Conservation (phyloP, 2,888 invertebrate species). For the Strigamia transsilvanica region DNA sequence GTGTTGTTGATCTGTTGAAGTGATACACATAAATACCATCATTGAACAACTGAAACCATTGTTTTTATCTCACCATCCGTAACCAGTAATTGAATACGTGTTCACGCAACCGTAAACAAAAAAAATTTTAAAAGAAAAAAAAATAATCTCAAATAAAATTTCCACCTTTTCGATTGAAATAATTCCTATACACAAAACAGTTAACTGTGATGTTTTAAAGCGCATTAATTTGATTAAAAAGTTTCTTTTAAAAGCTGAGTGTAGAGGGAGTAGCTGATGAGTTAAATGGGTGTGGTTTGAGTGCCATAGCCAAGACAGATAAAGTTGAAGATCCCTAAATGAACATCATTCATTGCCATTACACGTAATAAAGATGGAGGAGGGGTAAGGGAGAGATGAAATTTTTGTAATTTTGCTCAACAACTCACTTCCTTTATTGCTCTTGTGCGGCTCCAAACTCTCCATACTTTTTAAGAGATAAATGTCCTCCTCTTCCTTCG, state of each 20-base stretch:
- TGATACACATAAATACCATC: neutral
- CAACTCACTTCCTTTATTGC: constrained; percentile 57
- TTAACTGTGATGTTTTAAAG: neutral
- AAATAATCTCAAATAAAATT: no score
- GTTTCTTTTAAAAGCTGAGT: neutral
- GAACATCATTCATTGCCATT: neutral
- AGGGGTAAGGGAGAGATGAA: neutral
- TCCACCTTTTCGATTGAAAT: neutral
- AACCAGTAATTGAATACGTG: constrained; percentile 12
- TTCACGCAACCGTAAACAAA: neutral
- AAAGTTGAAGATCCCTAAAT: neutral
- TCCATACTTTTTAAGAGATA: constrained; percentile 58
- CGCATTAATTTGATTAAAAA: constrained; percentile 4
- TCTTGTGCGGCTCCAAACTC: constrained; percentile 56
- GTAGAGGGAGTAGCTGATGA: neutral
- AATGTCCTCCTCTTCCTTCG: constrained; percentile 58
- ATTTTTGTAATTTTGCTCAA: neutral
- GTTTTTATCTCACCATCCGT: constrained; percentile 15
- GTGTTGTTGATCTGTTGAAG: neutral
- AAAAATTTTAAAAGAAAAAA: no score
- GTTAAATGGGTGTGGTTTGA: neutral
- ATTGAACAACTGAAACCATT: neutral
- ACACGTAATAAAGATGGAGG: neutral
- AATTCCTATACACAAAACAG: neutral
- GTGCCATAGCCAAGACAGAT: neutral